phyloP scores from a whole-genome alignment of 1,140 invertebrate species.

The Drosophila arizonae region DNA sequence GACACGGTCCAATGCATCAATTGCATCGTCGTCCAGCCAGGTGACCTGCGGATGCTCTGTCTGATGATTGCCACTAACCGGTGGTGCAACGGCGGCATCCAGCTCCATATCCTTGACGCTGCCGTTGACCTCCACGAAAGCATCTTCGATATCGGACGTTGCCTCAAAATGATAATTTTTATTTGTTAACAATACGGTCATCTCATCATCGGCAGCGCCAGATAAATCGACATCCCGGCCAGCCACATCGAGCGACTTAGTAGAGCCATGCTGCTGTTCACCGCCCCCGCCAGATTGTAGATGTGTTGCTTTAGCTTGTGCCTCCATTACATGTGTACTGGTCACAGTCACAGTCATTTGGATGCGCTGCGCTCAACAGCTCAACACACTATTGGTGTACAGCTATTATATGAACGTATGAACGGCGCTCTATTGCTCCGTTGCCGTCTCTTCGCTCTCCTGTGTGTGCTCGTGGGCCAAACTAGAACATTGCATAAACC shows the following conservation, averaged over 20 bases:
- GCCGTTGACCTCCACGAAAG: slow-evolving; percentile 48
- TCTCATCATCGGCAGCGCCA: slow-evolving; percentile 54
- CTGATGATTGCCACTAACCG: slow-evolving; percentile 30
- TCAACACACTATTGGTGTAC: slow-evolving; percentile 39
- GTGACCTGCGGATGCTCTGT: slow-evolving; percentile 84
- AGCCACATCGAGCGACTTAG: slow-evolving; percentile 40
- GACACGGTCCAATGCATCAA: slow-evolving; percentile 87
- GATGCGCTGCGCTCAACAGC: slow-evolving; percentile 42
- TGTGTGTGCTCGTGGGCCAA: slow-evolving; percentile 47
- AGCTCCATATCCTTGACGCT: slow-evolving; percentile 8
- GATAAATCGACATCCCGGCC: slow-evolving; percentile 29
- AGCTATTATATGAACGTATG: slow-evolving; percentile 32
- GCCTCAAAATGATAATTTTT: slow-evolving; percentile 70
- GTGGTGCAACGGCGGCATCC: slow-evolving; percentile 16
- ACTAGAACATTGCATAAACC: slow-evolving; percentile 80
- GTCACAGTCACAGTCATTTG: slow-evolving; percentile 79
- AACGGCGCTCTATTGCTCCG: slow-evolving; percentile 36
- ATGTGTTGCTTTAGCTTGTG: slow-evolving; percentile 71
- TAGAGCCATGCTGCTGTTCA: slow-evolving; percentile 45
- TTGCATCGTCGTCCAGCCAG: slow-evolving; percentile 86
- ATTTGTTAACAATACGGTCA: slow-evolving; percentile 67
- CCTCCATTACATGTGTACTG: slow-evolving; percentile 71
- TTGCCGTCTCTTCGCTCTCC: slow-evolving; percentile 26
- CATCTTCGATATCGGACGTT: slow-evolving; percentile 60
- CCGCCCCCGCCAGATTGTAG: slow-evolving; percentile 51